phyloP scores from a whole-genome alignment of 2,888 invertebrate genomes.

The Drosophila borealis region DNA sequence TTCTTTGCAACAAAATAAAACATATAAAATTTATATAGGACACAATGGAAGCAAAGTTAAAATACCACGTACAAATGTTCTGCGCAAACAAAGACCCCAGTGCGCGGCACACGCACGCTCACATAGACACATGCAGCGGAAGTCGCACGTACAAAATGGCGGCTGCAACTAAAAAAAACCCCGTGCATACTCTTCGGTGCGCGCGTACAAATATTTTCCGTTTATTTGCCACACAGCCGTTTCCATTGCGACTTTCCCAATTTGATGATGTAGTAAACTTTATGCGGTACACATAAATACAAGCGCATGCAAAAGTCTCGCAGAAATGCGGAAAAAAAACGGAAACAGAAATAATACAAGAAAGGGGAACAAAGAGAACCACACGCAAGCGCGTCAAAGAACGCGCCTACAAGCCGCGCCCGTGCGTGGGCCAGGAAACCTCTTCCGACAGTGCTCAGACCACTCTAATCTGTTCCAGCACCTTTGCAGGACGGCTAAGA shows the following conservation, averaged over 20 bases:
- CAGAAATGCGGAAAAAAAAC: constrained; percentile 37
- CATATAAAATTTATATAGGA: constrained; percentile 42
- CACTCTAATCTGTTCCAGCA: constrained; percentile 64
- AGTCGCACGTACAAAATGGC: constrained; percentile 46
- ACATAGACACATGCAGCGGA: constrained; percentile 13
- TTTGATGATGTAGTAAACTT: constrained; percentile 73
- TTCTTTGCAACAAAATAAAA: constrained; percentile 48
- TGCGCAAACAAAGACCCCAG: constrained; percentile 68
- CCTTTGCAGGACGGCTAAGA: constrained; percentile 55
- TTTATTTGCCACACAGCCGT: constrained; percentile 42
- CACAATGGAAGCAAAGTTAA: constrained; percentile 55
- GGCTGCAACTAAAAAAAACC: constrained; percentile 68
- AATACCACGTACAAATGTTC: constrained; percentile 71
- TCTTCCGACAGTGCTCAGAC: constrained; percentile 21
- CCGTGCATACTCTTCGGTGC: constrained; percentile 76
- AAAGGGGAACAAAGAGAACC: constrained; percentile 9
- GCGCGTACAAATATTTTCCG: constrained; percentile 44
- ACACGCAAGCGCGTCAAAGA: constrained; percentile 50
- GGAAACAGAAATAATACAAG: constrained; percentile 24
- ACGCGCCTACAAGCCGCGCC: constrained; percentile 25
- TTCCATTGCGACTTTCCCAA: constrained; percentile 40
- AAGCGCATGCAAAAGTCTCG: constrained; percentile 65
- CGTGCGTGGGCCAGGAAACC: constrained; percentile 36
- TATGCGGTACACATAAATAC: constrained; percentile 74
- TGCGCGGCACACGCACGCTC: constrained; percentile 20